Base-by-base conservation (phyloP, 2,888 invertebrate genomes). In the Acanthacorydalis orientalis region DNA sequence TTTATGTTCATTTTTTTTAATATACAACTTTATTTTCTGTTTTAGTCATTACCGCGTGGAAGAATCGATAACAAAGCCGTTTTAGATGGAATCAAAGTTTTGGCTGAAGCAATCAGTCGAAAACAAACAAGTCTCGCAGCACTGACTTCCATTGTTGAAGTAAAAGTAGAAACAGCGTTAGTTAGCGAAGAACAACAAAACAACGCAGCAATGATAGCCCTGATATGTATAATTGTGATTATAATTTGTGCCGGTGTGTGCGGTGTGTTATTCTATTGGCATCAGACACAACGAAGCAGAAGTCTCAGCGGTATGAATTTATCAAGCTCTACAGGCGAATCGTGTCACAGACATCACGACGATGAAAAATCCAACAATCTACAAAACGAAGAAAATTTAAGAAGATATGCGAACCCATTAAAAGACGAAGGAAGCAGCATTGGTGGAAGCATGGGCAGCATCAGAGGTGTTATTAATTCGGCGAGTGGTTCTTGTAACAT, bases 291-390 rank as follows among this genome's bases (percentile, higher is more conserved):
- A 48, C 64, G 72, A 12, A 66, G 68, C 49, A 59, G 72, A 50
- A 70, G 69, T 33, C 62, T 69, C 1, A 74, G 72, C 53, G 69
- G 74, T 43, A 64, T 72, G 48, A 71, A 65, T 60, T 64, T 68
- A 57, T 75, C 72, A 41, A 64, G 49, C 59, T 75, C 64, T 35
- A 72, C 68, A 12, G 63, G 69, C 49, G 80, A 74, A 59, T 74
- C 69, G 50, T 75, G 75, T 63, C 77, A 74, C 53, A 65, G 75
- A 54, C 75, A 77, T 57, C 78, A 82, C 59, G 84, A 86, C 60
- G 87, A 88, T 60, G 88, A 89, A 60, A 89, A 89, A 63, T 85
- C 89, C 3, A 91, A 91, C 64, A 91, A 91, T 64, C 67, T 88
- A 49, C 90, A 91, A 66, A 90, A 89, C 64, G 88, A 89, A 61